These are phyloP conservation scores for Hemibagrus guttatus DNA, from an alignment of 2,797 vertebrate genomes.

Conservation along the genomic window DNA sequence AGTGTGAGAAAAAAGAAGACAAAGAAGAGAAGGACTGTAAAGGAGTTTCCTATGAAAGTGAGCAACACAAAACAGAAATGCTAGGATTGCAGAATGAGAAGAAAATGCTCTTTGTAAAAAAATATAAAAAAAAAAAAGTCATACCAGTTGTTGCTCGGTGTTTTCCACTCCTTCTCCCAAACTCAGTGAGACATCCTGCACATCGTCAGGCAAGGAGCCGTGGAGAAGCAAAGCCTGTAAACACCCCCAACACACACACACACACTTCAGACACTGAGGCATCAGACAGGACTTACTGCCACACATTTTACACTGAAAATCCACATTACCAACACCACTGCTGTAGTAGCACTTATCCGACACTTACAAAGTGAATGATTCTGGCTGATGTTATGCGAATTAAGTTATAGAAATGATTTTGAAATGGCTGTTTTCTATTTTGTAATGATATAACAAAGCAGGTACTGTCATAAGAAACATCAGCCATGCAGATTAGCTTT, in stretches of 20 bases:
- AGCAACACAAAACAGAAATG: slow-evolving; percentile 25
- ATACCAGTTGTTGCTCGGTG: slow-evolving; percentile 90
- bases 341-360: neutral
- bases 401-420: neutral
- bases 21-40: neutral
- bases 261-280: neutral
- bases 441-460: neutral
- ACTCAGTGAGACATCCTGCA: slow-evolving; percentile 83
- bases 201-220: slow-evolving; percentile 90
- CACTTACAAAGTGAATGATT: neutral
- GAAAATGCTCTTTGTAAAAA: neutral
- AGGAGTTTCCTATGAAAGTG: neutral
- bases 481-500: neutral
- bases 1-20: slow-evolving; percentile 23
- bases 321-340: neutral
- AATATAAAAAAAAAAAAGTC: slow-evolving; percentile 19
- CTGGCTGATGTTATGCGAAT: neutral
- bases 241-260: slow-evolving; percentile 23
- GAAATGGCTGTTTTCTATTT: neutral
- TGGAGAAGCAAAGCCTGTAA: slow-evolving; percentile 88
- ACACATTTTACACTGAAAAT: neutral
- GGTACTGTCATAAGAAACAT: neutral
- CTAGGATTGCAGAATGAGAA: neutral
- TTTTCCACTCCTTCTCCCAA: slow-evolving; percentile 79
- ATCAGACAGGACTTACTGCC: neutral